Evolutionary conservation across 2,888 invertebrate species (phyloP).

Genomic region (Drosophila nigricruria): DNA sequence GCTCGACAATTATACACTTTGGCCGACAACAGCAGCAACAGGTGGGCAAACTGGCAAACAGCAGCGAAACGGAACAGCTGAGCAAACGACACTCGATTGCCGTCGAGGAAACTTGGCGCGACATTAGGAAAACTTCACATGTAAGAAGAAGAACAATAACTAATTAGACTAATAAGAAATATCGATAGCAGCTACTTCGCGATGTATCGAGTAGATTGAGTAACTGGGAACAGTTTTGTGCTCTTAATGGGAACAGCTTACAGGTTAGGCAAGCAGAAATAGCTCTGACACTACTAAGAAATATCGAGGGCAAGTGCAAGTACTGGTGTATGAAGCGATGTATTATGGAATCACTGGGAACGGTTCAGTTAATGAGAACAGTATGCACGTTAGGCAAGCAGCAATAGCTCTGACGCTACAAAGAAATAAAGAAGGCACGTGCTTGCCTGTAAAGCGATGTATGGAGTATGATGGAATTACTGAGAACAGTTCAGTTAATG

Average conservation of each 20-base stretch:
- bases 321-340: too few species aligned
- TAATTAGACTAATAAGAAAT: not conserved
- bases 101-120: slow-evolving; percentile 87
- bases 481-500: not conserved
- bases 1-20: slow-evolving; percentile 83
- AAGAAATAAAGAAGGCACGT: not conserved
- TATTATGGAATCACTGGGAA: not conserved
- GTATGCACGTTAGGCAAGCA: not conserved
- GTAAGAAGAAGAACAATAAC: slow-evolving; percentile 41
- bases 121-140: slow-evolving; percentile 85
- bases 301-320: too few species aligned
- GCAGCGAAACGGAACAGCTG: slow-evolving; percentile 60
- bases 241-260: not conserved
- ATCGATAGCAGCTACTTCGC: not conserved
- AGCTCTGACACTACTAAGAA: not conserved
- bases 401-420: not conserved
- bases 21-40: slow-evolving; percentile 58
- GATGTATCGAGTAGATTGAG: not conserved
- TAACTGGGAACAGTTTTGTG: not conserved
- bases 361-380: not conserved
- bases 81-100: slow-evolving; percentile 87
- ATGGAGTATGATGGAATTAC: not conserved
- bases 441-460: too few species aligned
- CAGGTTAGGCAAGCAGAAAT: not conserved
- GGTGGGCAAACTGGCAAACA: slow-evolving; percentile 17